A percentile compares a stretch with the other conserved stretches of the same genome.
Conservation (phyloP, 2,888 invertebrate genomes). For the Epistrophe grossulariae region DNA sequence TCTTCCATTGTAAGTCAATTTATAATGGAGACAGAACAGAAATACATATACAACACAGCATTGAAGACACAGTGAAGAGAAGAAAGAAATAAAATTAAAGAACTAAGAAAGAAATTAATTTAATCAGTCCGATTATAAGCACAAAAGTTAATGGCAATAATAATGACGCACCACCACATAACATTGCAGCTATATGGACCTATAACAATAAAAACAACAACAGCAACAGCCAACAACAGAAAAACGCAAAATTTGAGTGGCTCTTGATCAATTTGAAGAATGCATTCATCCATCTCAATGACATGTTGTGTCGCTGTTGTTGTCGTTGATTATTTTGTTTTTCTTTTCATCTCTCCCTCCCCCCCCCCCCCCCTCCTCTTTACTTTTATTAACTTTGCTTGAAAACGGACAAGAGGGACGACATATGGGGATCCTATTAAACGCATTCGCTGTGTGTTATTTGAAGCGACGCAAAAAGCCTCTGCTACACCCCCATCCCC, state of each 20-base stretch:
- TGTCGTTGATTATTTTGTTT: not conserved
- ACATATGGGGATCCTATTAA: conserved; percentile 44
- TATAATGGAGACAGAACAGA: conserved; percentile 22
- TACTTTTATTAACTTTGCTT: conserved; percentile 54
- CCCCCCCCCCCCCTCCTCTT: not conserved
- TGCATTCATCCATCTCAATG: conserved; percentile 73
- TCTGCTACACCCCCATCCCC: conserved; percentile 2
- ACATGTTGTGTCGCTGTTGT: conserved; percentile 35
- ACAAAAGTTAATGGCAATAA: conserved; percentile 65
- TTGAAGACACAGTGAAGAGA: not conserved
- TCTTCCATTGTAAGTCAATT: conserved; percentile 70
- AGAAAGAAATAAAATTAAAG: conserved; percentile 11
- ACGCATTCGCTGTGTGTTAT: conserved; percentile 23
- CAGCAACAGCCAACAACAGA: not conserved
- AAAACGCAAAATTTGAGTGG: conserved; percentile 55
- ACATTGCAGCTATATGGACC: not conserved
- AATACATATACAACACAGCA: not conserved
- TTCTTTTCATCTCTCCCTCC: not conserved
- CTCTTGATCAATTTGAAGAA: conserved; percentile 72
- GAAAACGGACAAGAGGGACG: conserved; percentile 58
- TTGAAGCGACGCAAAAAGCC: conserved; percentile 28
- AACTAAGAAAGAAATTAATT: conserved; percentile 64
- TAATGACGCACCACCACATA: conserved; percentile 52
- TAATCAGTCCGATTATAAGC: conserved; percentile 71
- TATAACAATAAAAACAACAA: too few species aligned